These are phyloP conservation scores for Pseudobourletiella spinata DNA, from an alignment of 1,140 invertebrate genomes.

Conservation along the genomic window DNA sequence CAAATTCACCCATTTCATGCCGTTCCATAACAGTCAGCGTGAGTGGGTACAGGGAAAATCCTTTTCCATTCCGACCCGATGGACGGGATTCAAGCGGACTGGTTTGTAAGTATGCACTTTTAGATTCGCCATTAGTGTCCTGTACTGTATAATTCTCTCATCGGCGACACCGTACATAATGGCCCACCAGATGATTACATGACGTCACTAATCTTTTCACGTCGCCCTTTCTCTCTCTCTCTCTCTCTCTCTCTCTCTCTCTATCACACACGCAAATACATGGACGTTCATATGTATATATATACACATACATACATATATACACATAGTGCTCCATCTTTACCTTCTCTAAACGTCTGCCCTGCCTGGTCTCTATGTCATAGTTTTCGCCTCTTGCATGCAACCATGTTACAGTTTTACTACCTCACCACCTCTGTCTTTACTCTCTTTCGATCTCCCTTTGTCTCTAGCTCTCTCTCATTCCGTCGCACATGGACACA, in stretches of 20 bases:
- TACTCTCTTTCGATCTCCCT: no score
- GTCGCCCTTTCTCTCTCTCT: background rate
- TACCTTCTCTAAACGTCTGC: background rate
- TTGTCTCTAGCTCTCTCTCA: no score
- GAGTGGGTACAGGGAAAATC: no score
- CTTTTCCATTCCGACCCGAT: no score
- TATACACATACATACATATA: background rate
- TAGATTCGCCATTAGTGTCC: background rate
- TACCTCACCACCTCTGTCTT: no score
- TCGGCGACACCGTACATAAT: background rate
- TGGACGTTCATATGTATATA: background rate
- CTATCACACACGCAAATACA: background rate
- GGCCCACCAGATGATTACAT: background rate
- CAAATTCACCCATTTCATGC: background rate
- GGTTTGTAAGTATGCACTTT: no score
- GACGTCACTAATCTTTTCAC: constrained; percentile 1
- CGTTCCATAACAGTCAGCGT: no score
- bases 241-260: background rate
- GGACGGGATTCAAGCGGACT: no score
- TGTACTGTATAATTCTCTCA: background rate
- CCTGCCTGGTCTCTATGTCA: background rate
- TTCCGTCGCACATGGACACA: no score
- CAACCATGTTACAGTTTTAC: background rate
- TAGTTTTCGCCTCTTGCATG: background rate
- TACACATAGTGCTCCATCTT: background rate